Base-by-base conservation (phyloP, 1,140 invertebrate genomes). In the Vanessa tameamea region DNA sequence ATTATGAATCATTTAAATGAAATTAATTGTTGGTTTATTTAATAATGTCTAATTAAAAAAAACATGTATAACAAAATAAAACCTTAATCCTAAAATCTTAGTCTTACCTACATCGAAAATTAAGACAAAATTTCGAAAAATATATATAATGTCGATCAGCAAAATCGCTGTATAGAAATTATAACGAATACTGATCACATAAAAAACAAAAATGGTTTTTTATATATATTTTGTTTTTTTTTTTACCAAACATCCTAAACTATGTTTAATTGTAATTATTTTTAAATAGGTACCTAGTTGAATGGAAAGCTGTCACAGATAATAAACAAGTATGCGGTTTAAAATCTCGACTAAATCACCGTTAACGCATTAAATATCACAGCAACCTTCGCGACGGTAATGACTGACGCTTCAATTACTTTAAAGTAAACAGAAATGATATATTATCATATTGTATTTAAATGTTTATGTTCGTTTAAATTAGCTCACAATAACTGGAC, bases 341-440 rank as follows among this genome's bases (percentile, higher is more conserved):
- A 31, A 37, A 61, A 61, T 59, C 55, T 26, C 55, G 15, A 51
- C 3, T 64, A 37, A 2, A 71, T 53, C 51, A 71, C 4, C 12
- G 20, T 63, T 16, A 64, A 48, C 26, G n/a, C 20, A 61, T 53
- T 47, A 71, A 57, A 20, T 0, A 63, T 26, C 23, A 59, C 13
- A 69, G 53, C 50, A 53, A 23, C 65, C 53, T 57, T 71, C 50
- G 43, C 67, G 74, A 78, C 74, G 66, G 79, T 80, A 75, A 81
- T 77, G 75, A 76, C 64, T 78, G 80, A 84, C 79, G 64, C 66
- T 81, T 79, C 78, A 83, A 82, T 84, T 82, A 78, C 37, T 43
- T 9, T 70, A 78, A 51, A 77, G 75, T 71, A 69, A 68, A 70
- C 65, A 72, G 51, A 57, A 78, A 77, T 77, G 61, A 79, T 73